These are phyloP conservation scores for Planococcus citri DNA, from an alignment of 1,140 invertebrate genomes.

Conservation along the genomic window DNA sequence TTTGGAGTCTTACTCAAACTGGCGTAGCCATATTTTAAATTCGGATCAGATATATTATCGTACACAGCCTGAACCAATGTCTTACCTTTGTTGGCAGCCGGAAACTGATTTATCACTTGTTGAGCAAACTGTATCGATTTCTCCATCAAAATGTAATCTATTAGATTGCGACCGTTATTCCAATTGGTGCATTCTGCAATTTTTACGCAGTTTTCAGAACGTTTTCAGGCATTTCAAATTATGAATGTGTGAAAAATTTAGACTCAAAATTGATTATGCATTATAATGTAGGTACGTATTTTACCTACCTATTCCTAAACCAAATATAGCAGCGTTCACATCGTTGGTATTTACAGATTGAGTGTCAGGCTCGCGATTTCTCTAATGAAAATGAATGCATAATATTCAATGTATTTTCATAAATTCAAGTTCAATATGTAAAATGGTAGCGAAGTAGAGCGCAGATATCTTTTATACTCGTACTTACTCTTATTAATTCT, in stretches of 20 bases:
- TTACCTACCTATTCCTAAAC: not conserved
- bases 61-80: not conserved
- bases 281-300: too few species aligned
- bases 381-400: not conserved
- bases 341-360: not conserved
- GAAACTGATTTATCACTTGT: not conserved
- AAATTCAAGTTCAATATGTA: too few species aligned
- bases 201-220: too few species aligned
- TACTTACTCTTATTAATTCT: not conserved
- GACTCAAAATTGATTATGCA: too few species aligned
- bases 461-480: not conserved
- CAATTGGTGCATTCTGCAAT: not conserved
- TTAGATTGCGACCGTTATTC: not conserved
- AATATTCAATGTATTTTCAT: too few species aligned
- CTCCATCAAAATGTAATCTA: not conserved
- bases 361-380: not conserved
- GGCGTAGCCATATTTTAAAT: not conserved
- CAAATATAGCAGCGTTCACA: not conserved
- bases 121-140: not conserved
- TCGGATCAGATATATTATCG: not conserved
- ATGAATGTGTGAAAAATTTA: too few species aligned
- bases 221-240: too few species aligned
- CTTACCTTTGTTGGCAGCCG: not conserved
- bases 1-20: not conserved
- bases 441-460: too few species aligned